Conservation (phyloP, 2,888 invertebrate genomes). For the Auanema sp. region DNA sequence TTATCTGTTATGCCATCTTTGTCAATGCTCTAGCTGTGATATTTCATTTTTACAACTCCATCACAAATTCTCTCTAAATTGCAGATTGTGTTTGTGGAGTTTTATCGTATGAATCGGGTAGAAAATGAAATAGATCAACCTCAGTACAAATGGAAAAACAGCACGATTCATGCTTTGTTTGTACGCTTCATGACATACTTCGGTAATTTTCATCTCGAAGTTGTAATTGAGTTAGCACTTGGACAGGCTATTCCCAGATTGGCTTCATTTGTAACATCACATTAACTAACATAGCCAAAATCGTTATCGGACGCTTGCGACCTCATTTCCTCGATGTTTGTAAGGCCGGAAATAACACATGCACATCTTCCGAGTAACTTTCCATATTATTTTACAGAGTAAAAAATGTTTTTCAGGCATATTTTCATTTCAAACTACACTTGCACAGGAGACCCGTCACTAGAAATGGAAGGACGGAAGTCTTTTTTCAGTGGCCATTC, state of each 20-base stretch:
- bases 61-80: not conserved
- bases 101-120: conserved; percentile 34
- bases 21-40: conserved; percentile 29
- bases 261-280: conserved; percentile 40
- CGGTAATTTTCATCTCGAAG: conserved; percentile 18
- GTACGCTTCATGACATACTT: conserved; percentile 40
- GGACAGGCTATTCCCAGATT: conserved; percentile 46
- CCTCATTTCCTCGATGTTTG: conserved; percentile 91
- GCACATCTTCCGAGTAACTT: conserved; percentile 18
- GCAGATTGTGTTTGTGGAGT: conserved; percentile 32
- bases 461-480: conserved; percentile 41
- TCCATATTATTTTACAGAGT: not conserved
- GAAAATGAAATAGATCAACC: conserved; percentile 29
- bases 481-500: conserved; percentile 55
- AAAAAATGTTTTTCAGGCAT: conserved; percentile 6
- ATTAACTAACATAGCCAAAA: conserved; percentile 78
- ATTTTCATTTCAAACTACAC: conserved; percentile 34
- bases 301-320: conserved; percentile 83
- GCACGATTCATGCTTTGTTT: conserved; percentile 36
- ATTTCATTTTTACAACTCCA: conserved; percentile 1
- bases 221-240: not conserved
- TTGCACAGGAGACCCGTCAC: conserved; percentile 36
- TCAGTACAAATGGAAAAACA: conserved; percentile 37
- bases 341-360: conserved; percentile 69
- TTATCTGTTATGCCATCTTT: conserved; percentile 29